Conservation (phyloP, 2,888 invertebrate species). For the Drosophila eohydei region DNA sequence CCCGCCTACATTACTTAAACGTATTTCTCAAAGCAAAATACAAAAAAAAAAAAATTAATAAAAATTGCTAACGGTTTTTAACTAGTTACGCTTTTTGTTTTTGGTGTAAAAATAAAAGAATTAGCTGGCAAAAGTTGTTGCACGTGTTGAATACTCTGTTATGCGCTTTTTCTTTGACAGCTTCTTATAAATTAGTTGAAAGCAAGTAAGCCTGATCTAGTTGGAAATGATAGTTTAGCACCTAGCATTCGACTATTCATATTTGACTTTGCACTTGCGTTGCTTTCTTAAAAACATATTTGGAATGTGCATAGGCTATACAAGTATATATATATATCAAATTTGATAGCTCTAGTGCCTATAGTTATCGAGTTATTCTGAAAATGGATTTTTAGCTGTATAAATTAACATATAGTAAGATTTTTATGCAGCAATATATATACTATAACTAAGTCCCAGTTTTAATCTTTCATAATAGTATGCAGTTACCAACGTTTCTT, state of each 20-base stretch:
- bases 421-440: background rate
- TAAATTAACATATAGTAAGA: background rate
- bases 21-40: conserved; percentile 35
- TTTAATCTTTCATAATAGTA: background rate
- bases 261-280: background rate
- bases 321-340: background rate
- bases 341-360: background rate
- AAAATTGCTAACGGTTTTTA: conserved; percentile 44
- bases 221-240: background rate
- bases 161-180: background rate
- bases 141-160: conserved; percentile 38
- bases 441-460: background rate
- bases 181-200: conserved; percentile 1
- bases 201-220: background rate
- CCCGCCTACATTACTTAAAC: conserved; percentile 43
- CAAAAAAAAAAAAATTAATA: conserved; percentile 4
- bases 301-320: background rate
- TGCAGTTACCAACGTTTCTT: background rate
- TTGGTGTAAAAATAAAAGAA: conserved; percentile 21
- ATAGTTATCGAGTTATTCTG: background rate
- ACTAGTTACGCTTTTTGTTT: conserved; percentile 17
- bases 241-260: background rate
- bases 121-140: conserved; percentile 6
- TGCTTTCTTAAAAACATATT: background rate
- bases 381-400: background rate